Percentiles rank a stretch among this genome's conserved stretches.
phyloP scores from a whole-genome alignment of 2,797 vertebrate species.

The Danionella dracula region DNA sequence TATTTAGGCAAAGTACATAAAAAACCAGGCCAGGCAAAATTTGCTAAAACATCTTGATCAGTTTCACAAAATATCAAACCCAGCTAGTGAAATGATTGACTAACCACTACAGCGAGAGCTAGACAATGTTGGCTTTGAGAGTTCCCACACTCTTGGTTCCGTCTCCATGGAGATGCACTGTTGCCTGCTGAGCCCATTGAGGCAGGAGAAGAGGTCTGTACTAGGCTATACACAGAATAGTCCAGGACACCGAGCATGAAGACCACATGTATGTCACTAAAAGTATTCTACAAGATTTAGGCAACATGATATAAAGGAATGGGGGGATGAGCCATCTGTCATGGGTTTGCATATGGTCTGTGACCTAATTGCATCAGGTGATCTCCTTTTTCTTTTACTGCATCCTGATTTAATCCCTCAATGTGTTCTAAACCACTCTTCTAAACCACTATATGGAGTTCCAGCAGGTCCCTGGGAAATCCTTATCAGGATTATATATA shows the following conservation, averaged over 20 bases:
- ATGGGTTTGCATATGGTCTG: neutral
- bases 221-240: conserved; percentile 25
- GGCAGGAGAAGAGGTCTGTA: conserved; percentile 55
- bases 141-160: conserved; percentile 57
- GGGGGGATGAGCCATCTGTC: neutral
- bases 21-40: too few species aligned
- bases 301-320: neutral
- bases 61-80: neutral
- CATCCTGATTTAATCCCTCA: neutral
- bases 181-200: conserved; percentile 66
- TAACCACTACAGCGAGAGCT: conserved; percentile 36
- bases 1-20: too few species aligned
- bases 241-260: conserved; percentile 26
- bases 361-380: neutral
- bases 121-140: conserved; percentile 61
- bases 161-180: conserved; percentile 72
- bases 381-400: neutral
- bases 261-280: conserved; percentile 1
- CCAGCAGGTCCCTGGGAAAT: too few species aligned
- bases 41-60: conserved; percentile 2
- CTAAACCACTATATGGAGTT: too few species aligned
- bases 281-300: neutral
- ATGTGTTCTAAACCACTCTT: too few species aligned
- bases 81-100: conserved; percentile 52
- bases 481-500: too few species aligned